Conservation (phyloP, 1,140 invertebrate species). For the Drosophila miranda region DNA sequence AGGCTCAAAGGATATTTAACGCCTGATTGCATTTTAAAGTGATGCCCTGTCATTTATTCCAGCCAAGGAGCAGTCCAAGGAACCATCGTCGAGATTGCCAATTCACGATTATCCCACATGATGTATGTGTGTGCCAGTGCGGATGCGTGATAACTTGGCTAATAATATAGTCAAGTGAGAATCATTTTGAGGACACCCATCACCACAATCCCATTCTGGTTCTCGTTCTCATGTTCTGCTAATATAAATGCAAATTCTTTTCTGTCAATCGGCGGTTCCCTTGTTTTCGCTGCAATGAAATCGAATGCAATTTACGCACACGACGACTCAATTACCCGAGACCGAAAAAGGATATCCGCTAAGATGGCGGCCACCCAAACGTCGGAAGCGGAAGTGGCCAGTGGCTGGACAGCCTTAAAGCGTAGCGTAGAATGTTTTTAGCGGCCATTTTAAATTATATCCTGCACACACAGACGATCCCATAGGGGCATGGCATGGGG, state of each 20-base stretch:
- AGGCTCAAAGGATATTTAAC: slow-evolving; percentile 74
- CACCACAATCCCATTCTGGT: background rate
- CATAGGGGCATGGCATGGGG: slow-evolving; percentile 3
- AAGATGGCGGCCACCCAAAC: slow-evolving; percentile 4
- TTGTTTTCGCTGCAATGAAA: slow-evolving; percentile 54
- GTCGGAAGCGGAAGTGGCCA: slow-evolving; percentile 59
- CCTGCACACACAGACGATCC: slow-evolving; percentile 8
- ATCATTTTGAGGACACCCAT: slow-evolving; percentile 27
- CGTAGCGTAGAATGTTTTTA: slow-evolving; percentile 30
- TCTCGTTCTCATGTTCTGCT: slow-evolving; percentile 6
- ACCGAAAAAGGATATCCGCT: slow-evolving; percentile 20
- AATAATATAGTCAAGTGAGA: slow-evolving; percentile 48
- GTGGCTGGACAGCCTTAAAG: slow-evolving; percentile 35
- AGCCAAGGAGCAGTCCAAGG: slow-evolving; percentile 1
- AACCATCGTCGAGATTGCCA: slow-evolving; percentile 50
- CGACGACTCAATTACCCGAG: slow-evolving; percentile 59
- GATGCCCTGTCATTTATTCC: slow-evolving; percentile 45
- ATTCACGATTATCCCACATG: slow-evolving; percentile 38
- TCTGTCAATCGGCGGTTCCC: slow-evolving; percentile 50
- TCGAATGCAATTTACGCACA: slow-evolving; percentile 62
- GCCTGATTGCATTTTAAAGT: slow-evolving; percentile 72
- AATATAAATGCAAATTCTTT: slow-evolving; percentile 63
- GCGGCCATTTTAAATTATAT: slow-evolving; percentile 44
- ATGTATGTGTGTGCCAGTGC: slow-evolving; percentile 15
- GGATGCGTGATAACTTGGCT: slow-evolving; percentile 38